Base-by-base conservation (phyloP, 2,113 vertebrate genomes). In the Chionis minor region DNA sequence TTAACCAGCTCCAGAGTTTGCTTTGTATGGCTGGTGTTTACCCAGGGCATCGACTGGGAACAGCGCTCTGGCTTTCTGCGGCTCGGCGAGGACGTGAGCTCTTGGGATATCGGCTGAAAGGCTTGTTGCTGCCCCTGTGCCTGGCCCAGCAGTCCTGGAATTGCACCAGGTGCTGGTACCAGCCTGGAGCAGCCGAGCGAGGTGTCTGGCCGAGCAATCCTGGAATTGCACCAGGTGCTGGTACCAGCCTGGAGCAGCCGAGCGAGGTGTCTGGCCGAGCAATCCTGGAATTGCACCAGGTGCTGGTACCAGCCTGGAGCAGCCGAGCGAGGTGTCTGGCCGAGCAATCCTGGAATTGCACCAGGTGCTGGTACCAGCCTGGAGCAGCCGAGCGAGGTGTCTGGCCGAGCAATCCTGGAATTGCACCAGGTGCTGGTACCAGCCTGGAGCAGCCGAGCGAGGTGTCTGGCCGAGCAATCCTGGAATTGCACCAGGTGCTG, bases 141-240 rank as follows among this genome's bases (percentile, higher is more conserved):
- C 22, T 8, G 42, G 44, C 63, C 4, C 6, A 55, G 70, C 27
- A 7, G 55, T 4, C 4, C 1, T 70, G 5, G 42, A 19, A 4
- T 7, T 5, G 32, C 63, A 44, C 14, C 8, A 3, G 26, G 49
- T 10, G 33, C 47, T 5, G 35, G 55, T 0, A 4, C 10, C 0
- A 23, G 42, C 24, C 38, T 2, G 67, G 59, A 52, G 81, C 19
- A 55, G 26, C 55, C 16, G 3, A 12, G 42, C 0, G 2, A 52
- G 59, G 30, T 8, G 35, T 4, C 1, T 2, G 12, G 3, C 49
- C 38, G 38, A 38, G 38, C 38, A 38, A 9, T 38, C 38, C 38
- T 9, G 38, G 38, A 38, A 38, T 38, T 38, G 38, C 38, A 38
- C 38, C 38, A 38, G 38, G 38, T 38, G 38, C 38, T 9, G 38